Conservation (phyloP, 2,797 vertebrate genomes). For the Aldrovandia affinis region DNA sequence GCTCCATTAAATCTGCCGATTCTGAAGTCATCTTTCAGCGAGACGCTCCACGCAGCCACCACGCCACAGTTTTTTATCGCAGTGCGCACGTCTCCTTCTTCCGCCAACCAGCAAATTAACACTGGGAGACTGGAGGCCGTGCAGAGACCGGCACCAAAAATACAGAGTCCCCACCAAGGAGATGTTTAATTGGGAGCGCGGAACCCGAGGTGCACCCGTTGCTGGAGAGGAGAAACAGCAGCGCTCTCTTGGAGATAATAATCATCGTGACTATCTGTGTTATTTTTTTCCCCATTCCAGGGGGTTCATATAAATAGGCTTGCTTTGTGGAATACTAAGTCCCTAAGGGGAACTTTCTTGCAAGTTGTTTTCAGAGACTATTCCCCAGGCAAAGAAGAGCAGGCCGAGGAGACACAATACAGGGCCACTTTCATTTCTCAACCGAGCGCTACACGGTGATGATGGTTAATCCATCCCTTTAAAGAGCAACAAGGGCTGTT, state of each 20-base stretch:
- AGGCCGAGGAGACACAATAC: neutral
- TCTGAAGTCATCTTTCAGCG: neutral
- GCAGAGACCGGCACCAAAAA: slow-evolving; percentile 3
- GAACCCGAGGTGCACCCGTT: neutral
- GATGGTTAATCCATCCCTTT: neutral
- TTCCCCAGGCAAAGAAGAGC: neutral
- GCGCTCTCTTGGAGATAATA: slow-evolving; percentile 15
- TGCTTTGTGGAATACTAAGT: slow-evolving; percentile 5
- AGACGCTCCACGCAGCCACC: neutral
- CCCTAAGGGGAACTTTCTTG: slow-evolving; percentile 3
- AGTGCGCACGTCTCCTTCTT: neutral
- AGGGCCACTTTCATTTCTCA: neutral
- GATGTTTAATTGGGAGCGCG: slow-evolving; percentile 21
- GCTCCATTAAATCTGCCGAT: neutral
- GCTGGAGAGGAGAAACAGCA: neutral
- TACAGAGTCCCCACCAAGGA: slow-evolving; percentile 1
- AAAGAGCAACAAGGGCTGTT: neutral
- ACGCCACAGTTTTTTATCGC: neutral
- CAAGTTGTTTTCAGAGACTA: slow-evolving; percentile 30
- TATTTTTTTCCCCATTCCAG: neutral
- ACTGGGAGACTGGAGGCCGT: neutral
- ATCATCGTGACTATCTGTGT: slow-evolving; percentile 21
- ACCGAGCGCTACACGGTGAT: neutral
- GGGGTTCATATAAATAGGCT: slow-evolving; percentile 32
- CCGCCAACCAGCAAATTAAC: neutral